phyloP scores from a whole-genome alignment of 2,797 vertebrate species.

The Catostomus latipinnis region DNA sequence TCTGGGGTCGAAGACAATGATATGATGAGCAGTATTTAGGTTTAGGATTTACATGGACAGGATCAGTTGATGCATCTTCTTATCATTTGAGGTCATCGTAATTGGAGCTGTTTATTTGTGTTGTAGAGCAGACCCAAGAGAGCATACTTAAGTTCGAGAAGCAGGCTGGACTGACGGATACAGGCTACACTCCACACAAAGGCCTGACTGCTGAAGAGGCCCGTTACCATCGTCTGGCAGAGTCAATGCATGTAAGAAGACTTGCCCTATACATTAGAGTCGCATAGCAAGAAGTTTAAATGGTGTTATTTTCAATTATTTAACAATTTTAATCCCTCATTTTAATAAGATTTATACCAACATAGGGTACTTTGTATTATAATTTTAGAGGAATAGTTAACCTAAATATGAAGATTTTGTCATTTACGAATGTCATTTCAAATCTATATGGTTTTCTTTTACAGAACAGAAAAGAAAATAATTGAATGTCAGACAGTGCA shows the following conservation, averaged over 20 bases:
- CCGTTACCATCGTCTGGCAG: conserved; percentile 86
- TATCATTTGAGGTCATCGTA: not conserved
- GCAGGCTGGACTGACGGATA: conserved; percentile 90
- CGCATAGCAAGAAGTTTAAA: not conserved
- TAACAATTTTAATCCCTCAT: not conserved
- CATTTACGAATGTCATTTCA: too few species aligned
- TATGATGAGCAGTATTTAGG: too few species aligned
- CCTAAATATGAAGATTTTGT: too few species aligned
- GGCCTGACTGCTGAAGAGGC: conserved; percentile 92
- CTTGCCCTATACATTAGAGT: not conserved
- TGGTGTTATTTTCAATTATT: not conserved
- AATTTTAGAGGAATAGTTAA: too few species aligned
- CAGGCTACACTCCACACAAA: conserved; percentile 91
- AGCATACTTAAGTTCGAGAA: conserved; percentile 93
- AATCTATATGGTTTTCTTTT: too few species aligned
- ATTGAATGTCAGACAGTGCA: too few species aligned
- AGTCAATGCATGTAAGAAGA: conserved; percentile 87
- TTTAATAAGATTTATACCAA: too few species aligned
- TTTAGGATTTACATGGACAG: too few species aligned
- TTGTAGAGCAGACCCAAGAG: conserved; percentile 89
- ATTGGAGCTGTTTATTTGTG: not conserved
- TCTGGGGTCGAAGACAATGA: too few species aligned
- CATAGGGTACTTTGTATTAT: too few species aligned
- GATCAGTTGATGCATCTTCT: too few species aligned
- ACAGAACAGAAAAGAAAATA: too few species aligned